A percentile compares a stretch with the other conserved stretches of the same genome.
phyloP scores from a whole-genome alignment of 2,888 invertebrate species.

The Dasysyrphus albostriatus region DNA sequence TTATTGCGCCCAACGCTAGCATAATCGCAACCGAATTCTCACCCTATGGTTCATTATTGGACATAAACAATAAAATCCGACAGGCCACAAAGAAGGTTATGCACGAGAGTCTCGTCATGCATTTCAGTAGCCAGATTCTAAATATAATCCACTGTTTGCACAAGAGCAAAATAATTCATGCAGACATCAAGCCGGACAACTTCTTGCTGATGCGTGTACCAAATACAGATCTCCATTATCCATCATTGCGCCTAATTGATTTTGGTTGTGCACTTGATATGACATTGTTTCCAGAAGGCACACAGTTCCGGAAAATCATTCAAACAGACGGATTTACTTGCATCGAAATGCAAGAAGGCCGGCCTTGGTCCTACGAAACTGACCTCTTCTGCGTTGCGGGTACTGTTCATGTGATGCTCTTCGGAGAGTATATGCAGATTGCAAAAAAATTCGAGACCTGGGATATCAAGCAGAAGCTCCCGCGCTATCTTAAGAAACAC shows the following conservation, averaged over 20 bases:
- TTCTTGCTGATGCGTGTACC: conserved; percentile 91
- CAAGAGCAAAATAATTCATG: conserved; percentile 95
- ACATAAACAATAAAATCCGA: conserved; percentile 91
- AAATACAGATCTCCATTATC: conserved; percentile 87
- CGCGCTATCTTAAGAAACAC: conserved; percentile 90
- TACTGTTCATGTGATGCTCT: conserved; percentile 93
- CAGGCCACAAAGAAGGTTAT: conserved; percentile 90
- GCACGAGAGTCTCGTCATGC: conserved; percentile 90
- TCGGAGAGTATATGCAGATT: conserved; percentile 95
- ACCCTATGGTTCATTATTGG: conserved; percentile 92
- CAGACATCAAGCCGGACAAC: conserved; percentile 98
- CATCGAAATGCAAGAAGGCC: conserved; percentile 95
- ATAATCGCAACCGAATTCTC: conserved; percentile 93
- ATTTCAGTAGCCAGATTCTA: conserved; percentile 93
- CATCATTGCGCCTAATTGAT: conserved; percentile 94
- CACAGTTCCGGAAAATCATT: conserved; percentile 90
- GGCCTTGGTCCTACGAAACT: conserved; percentile 97
- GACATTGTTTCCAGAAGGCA: conserved; percentile 91
- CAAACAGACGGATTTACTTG: conserved; percentile 93
- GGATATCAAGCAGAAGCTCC: conserved; percentile 89
- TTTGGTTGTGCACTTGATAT: conserved; percentile 98
- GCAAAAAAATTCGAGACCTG: conserved; percentile 87
- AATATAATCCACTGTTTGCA: conserved; percentile 94
- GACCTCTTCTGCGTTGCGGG: conserved; percentile 96
- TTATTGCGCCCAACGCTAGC: conserved; percentile 92